Base-by-base conservation (phyloP, 2,797 vertebrate genomes). In the Buceros bicornis region DNA sequence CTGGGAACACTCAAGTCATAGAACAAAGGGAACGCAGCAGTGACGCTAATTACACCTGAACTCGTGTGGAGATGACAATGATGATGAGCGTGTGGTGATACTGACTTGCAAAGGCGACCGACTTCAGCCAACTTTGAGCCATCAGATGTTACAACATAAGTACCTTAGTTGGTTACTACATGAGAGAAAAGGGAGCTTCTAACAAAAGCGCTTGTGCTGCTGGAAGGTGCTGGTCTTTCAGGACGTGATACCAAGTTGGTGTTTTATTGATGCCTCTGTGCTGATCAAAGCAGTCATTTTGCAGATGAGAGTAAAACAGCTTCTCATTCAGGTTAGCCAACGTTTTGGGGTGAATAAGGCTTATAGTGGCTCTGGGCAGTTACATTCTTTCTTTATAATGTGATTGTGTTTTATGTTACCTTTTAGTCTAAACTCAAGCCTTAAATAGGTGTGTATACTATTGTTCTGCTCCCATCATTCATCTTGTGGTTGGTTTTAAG, bases 381-480 rank as follows among this genome's bases (percentile, higher is more conserved):
- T 93, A 33, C 33, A 11, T 76, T 87, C 65, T 71, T 65, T 64
- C 72, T 94, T 95, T 92, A 62, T 61, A 18, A 60, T 74, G 40
- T 77, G 62, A 4, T 29, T 71, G 67, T 85, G 45, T 74, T 93
- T 95, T 92, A 79, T 89, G 83, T 54, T 82, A 65, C 51, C 54
- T 53, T 47, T 94, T 80, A 80, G 78, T 71, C 81, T 80, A 82
- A 94, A 85, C 53, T 85, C 2, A 0, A 69, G 37, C 5, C 0
- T 95, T 95, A 77, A 96, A 93, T 89, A 73, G 66, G 83, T 65
- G 61, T 29, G 64, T 84, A 8, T 84, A 8, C 64, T 53, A 71
- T 92, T 93, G 74, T 93, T 96, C 83, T 74, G 57, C 87, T 90
- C 33, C 86, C 66, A 53, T 96, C 92, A 65, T 89, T 89, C 5